phyloP scores from a whole-genome alignment of 30 jellyfish, hydroid and myxozoan genomes.

The Aurelia aurita complex sp. Pacific region DNA sequence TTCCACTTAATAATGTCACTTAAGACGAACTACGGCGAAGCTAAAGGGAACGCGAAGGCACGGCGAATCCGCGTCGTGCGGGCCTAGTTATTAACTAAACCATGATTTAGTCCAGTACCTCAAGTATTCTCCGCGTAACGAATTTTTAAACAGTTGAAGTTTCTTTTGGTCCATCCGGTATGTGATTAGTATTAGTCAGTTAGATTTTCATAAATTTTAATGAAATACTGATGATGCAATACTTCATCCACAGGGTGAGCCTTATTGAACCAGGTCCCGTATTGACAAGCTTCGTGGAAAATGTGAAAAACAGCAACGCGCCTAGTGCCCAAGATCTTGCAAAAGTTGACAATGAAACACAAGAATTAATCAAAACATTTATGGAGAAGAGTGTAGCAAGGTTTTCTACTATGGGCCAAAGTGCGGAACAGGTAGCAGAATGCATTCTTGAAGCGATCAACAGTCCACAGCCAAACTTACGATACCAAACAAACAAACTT shows the following conservation, averaged over 20 bases:
- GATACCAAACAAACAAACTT: constrained; percentile 49
- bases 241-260: constrained; percentile 36
- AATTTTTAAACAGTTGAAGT: no score
- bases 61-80: no score
- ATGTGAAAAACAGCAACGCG: constrained; percentile 1
- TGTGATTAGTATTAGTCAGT: neutral
- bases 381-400: constrained; percentile 74
- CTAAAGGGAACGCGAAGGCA: no score
- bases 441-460: constrained; percentile 35
- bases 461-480: constrained; percentile 29
- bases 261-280: constrained; percentile 74
- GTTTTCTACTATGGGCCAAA: constrained; percentile 76
- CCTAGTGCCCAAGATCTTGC: neutral
- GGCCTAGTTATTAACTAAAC: no score
- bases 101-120: no score
- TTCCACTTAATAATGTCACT: no score
- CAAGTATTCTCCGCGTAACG: no score
- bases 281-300: constrained; percentile 33
- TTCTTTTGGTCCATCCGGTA: no score
- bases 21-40: no score
- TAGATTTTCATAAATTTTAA: neutral
- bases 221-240: neutral
- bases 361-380: constrained; percentile 58
- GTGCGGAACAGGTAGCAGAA: constrained; percentile 46
- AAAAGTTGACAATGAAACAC: constrained; percentile 33